Evolutionary conservation across 2,113 vertebrate genomes (phyloP).

Genomic region (Nothoprocta perdicaria): DNA sequence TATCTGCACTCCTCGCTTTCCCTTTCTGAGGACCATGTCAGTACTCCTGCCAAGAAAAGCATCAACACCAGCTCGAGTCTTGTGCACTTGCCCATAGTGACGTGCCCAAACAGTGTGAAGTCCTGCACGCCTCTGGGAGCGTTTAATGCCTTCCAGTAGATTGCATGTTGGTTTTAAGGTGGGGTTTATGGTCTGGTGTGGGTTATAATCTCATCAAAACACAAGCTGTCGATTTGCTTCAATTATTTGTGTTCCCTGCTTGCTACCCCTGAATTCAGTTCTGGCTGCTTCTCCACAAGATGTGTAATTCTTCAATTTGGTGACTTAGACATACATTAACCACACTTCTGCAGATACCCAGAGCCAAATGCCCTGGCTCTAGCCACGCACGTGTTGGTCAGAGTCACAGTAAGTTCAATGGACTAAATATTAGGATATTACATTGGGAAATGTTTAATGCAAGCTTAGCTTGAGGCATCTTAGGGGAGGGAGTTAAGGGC

Average conservation of each 20-base stretch:
- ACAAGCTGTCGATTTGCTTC: not conserved
- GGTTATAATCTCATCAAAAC: not conserved
- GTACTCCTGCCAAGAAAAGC: conserved; percentile 44
- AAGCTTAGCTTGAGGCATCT: conserved; percentile 23
- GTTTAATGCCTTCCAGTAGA: conserved; percentile 23
- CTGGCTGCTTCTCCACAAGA: not conserved
- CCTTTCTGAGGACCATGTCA: not conserved
- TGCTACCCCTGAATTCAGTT: not conserved
- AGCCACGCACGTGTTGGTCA: not conserved
- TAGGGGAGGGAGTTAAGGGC: not conserved
- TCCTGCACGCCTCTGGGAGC: not conserved
- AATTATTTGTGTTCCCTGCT: not conserved
- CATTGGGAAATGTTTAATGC: not conserved
- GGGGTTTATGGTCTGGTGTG: conserved; percentile 27
- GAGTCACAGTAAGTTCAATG: conserved; percentile 20
- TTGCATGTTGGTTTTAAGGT: conserved; percentile 3
- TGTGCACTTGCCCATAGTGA: not conserved
- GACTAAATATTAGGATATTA: conserved; percentile 43
- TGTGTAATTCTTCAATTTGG: not conserved
- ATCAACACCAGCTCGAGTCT: not conserved
- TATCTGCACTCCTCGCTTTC: conserved; percentile 22
- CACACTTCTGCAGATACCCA: not conserved
- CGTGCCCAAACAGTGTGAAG: accelerated
- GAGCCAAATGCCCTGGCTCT: not conserved
- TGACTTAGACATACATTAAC: not conserved